Base-by-base conservation (phyloP, 2,888 invertebrate species). In the Diaperis boleti region DNA sequence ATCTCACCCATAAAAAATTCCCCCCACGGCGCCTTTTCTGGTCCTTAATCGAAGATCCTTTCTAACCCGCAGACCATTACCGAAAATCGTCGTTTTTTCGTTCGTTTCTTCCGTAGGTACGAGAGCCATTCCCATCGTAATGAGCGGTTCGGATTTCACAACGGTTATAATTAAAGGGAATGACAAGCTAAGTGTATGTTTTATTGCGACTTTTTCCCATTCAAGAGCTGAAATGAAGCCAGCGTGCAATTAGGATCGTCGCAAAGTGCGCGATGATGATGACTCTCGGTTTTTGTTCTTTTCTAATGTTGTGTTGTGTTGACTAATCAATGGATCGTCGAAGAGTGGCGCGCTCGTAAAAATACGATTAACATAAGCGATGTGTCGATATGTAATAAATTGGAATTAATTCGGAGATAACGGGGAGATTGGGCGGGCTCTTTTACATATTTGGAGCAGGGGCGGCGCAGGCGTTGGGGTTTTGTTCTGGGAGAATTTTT, bases 81-180 rank as follows among this genome's bases (percentile, higher is more conserved):
- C 50, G 50, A 20, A 20, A 20, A 35, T 50, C 20, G 18, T 13
- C 20, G 50, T 50, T 50, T 17, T 50, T 50, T 35, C 18, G 14
- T 10, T 10, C 26, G 7, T 26, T 50, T 55, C 29, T 31, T 29
- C 44, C n/a, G n/a, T n/a, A n/a, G n/a, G n/a, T n/a, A n/a, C n/a
- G n/a, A n/a, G n/a, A n/a, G n/a, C n/a, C 47, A 42, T 70, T 67
- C 66, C 59, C 66, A 69, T 54, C n/a, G 64, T 73, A 73, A 73
- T 71, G 62, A 71, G 64, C 59, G 69, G 71, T 73, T 73, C 67
- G 55, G 52, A 65, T 70, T 67, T 66, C 68, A 63, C 65, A 68
- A 69, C 66, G 62, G 65, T 68, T 52, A 69, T 72, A 73, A 73
- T 73, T 73, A 73, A 72, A 68, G 70, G 67, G 69, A 70, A 73